These are phyloP conservation scores for Chelonus formosanus DNA, from an alignment of 2,888 invertebrate genomes.

Conservation along the genomic window DNA sequence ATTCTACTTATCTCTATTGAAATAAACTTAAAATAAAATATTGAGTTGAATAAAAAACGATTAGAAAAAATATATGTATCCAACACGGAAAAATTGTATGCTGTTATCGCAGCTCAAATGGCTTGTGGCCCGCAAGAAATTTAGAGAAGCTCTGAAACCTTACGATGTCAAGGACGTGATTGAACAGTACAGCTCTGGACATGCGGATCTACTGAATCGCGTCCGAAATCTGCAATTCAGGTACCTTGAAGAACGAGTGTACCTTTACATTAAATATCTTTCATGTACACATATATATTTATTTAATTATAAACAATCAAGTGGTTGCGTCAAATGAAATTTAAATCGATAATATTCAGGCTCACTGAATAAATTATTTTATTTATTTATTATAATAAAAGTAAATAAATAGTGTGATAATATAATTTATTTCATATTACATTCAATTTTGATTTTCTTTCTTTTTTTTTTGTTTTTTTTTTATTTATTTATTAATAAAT, in stretches of 20 bases:
- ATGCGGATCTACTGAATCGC: conserved; percentile 87
- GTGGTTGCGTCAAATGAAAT: too few species aligned
- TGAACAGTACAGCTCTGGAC: conserved; percentile 89
- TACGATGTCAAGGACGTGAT: conserved; percentile 96
- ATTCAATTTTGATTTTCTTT: too few species aligned
- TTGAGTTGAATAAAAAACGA: conserved; percentile 25
- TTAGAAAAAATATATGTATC: conserved; percentile 38
- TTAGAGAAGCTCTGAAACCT: conserved; percentile 90
- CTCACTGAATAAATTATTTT: too few species aligned
- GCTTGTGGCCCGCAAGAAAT: conserved; percentile 89
- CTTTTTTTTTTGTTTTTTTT: too few species aligned
- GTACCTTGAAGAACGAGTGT: conserved; percentile 62
- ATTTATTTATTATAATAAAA: too few species aligned
- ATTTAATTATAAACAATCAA: background rate
- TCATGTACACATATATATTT: conserved; percentile 9
- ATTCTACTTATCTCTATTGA: too few species aligned
- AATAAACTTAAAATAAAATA: background rate
- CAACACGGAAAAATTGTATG: conserved; percentile 40
- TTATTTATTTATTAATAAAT: too few species aligned
- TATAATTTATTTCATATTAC: too few species aligned
- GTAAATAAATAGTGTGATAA: too few species aligned
- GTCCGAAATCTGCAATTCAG: conserved; percentile 88
- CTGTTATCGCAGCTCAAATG: conserved; percentile 75
- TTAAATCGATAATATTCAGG: too few species aligned
- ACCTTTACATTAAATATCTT: conserved; percentile 30